Conservation (phyloP, 1,140 invertebrate species). For the Maconellicoccus hirsutus region DNA sequence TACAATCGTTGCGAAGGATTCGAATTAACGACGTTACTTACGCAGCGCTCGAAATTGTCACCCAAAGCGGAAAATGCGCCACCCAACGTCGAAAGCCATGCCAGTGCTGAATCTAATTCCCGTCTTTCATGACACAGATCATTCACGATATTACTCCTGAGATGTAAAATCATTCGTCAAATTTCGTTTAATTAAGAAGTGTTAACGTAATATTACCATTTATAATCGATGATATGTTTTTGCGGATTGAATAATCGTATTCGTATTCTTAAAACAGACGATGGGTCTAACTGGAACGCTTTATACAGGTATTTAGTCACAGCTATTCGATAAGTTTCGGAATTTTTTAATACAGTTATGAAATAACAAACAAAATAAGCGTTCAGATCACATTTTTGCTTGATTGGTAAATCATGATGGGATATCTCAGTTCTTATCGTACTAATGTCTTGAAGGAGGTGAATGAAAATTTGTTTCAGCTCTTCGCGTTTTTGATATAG, state of each 20-base stretch:
- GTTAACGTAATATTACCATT: background rate
- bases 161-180: background rate
- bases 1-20: background rate
- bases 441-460: background rate
- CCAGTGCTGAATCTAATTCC: constrained; percentile 73
- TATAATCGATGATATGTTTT: constrained; percentile 13
- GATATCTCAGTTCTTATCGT: background rate
- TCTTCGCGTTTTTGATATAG: background rate
- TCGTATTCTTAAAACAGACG: background rate
- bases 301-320: background rate
- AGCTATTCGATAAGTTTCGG: background rate
- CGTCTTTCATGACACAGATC: constrained; percentile 40
- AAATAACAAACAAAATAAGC: background rate
- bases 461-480: background rate
- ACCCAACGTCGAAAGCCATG: constrained; percentile 91
- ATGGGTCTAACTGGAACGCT: background rate
- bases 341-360: background rate
- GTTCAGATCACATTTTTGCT: background rate
- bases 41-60: constrained; percentile 65
- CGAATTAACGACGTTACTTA: constrained; percentile 39
- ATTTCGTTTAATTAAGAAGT: background rate
- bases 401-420: background rate
- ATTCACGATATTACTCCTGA: background rate
- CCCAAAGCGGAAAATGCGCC: constrained; percentile 88
- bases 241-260: background rate